These are phyloP conservation scores for Protonemura montana DNA, from an alignment of 2,888 invertebrate genomes.

Conservation along the genomic window DNA sequence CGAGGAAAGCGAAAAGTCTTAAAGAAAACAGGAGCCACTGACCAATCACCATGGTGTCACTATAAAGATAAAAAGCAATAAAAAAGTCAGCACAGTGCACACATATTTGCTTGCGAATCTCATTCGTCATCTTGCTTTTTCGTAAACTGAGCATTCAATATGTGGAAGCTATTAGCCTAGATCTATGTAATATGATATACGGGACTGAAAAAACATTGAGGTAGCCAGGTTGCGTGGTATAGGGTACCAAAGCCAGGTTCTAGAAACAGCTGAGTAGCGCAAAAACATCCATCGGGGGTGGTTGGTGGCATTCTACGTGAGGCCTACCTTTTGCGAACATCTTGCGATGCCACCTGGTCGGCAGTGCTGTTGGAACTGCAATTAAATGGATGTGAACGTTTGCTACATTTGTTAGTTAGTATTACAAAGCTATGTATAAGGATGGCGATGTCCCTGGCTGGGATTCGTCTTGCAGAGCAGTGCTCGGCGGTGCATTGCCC, in stretches of 20 bases:
- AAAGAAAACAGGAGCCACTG: background rate
- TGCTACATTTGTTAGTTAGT: background rate
- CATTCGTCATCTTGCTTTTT: background rate
- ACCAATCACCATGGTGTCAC: background rate
- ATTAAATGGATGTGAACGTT: conserved; percentile 33
- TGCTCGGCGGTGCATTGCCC: background rate
- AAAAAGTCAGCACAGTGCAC: too few relatives aligned
- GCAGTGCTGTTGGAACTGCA: conserved; percentile 45
- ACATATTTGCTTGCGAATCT: background rate
- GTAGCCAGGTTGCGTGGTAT: background rate
- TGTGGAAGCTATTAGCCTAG: background rate
- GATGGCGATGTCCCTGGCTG: background rate
- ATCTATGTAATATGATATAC: background rate
- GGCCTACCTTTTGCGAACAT: conserved; percentile 48
- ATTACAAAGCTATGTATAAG: background rate
- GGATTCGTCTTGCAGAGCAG: background rate
- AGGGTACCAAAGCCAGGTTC: background rate
- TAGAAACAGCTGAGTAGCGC: conserved; percentile 1
- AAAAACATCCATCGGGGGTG: background rate
- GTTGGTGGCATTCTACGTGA: conserved; percentile 14
- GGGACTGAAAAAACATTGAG: background rate
- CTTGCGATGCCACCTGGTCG: conserved; percentile 43
- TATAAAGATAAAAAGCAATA: too few relatives aligned
- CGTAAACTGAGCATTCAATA: background rate
- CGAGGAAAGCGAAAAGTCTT: background rate